Base-by-base conservation (phyloP, 1,140 invertebrate species). In the Magallana ariakensis region DNA sequence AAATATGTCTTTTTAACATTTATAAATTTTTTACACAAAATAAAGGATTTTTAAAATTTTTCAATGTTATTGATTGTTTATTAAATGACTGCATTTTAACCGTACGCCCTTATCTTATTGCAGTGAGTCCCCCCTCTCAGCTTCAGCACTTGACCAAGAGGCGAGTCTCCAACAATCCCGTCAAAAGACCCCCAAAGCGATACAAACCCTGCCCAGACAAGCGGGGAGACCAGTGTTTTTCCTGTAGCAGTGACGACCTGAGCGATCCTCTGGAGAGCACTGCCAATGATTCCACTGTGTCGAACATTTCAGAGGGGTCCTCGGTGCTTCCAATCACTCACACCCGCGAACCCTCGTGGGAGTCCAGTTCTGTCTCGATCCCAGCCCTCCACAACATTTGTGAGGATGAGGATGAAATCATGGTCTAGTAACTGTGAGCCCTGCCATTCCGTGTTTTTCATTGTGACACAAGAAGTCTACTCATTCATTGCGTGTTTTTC, bases 121-220 rank as follows among this genome's bases (percentile, higher is more conserved):
- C 83, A 89, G 88, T 89, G 55, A 89, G 85, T 80, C 88, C 88
- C 80, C 85, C 88, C 7, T 85, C 66, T 22, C 85, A 89, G 60
- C 75, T 89, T 66, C 70, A 86, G 54, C 88, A 89, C 75, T 55
- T 89, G 22, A 89, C 88, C 9, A 89, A 89, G 83, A 70, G 75
- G 22, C 54, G 88, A 85, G 88, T 83, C 6, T 85, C 88, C 33
- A 11, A 60, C 0, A 82, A 83, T 82, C 57, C 70, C 5, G 7
- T 19, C 5, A 89, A 86, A 85, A 58, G 85, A 33, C 88, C 55
- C 53, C 88, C 88, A 16, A 54, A 70, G 22, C 84, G 85, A 82
- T 87, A 87, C 70, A 16, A 84, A 53, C 54, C 55, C 8, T 60
- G 85, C 1, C 46, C 55, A 8, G 80, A 82, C 15, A 82, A 56